Evolutionary conservation across 2,888 invertebrate species (phyloP).

Genomic region (Ptychoptera contaminata): DNA sequence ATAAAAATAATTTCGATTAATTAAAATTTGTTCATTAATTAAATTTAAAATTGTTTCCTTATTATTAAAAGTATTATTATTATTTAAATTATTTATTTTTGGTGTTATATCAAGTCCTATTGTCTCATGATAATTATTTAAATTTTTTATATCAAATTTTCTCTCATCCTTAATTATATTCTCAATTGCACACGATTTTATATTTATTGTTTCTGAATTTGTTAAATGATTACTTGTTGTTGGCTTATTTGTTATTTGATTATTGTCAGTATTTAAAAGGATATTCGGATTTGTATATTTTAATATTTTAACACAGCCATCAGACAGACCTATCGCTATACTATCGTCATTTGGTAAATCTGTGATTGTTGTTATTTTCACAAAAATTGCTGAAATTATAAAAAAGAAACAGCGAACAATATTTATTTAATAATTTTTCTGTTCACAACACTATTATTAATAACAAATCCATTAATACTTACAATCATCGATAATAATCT

Average conservation of each 20-base stretch:
- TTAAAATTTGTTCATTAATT: too few relatives aligned
- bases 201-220: conserved; percentile 15
- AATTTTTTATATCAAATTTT: conserved; percentile 11
- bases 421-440: too few relatives aligned
- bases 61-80: too few relatives aligned
- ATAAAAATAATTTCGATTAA: too few relatives aligned
- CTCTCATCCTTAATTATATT: conserved; percentile 28
- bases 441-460: too few relatives aligned
- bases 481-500: conserved; percentile 22
- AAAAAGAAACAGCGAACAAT: too few relatives aligned
- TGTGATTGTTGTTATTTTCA: conserved; percentile 24
- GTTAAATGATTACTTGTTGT: neutral
- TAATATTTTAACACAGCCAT: conserved; percentile 28
- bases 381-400: conserved; percentile 5
- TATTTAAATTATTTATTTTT: too few relatives aligned
- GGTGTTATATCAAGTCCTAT: too few relatives aligned
- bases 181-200: conserved; percentile 30
- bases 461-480: conserved; percentile 10
- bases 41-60: too few relatives aligned
- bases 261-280: neutral
- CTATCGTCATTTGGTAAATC: conserved; percentile 22
- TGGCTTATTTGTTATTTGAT: neutral
- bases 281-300: conserved; percentile 4
- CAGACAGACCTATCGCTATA: conserved; percentile 25
- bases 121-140: conserved; percentile 1